Base-by-base conservation (phyloP, 1,140 invertebrate genomes). In the Papilio aristodemus region DNA sequence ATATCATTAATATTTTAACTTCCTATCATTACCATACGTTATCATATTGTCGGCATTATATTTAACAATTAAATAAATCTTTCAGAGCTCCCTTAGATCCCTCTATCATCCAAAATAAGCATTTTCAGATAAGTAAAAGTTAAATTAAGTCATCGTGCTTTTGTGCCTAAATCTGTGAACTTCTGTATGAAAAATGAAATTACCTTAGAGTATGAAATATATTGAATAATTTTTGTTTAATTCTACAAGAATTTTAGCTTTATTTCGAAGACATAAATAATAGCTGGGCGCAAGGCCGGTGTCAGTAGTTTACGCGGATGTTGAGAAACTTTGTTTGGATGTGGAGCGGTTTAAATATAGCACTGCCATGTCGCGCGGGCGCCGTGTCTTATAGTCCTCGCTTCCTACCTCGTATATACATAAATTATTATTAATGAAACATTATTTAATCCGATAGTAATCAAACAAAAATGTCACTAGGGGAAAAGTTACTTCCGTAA, bases 71-170 rank as follows among this genome's bases (percentile, higher is more conserved):
- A n/a, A n/a, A n/a, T n/a, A n/a, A n/a, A n/a, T n/a, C n/a, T n/a
- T n/a, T n/a, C n/a, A n/a, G n/a, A n/a, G n/a, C n/a, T n/a, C n/a
- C n/a, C n/a, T n/a, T n/a, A n/a, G n/a, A 22, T 59, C 67, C 88
- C 73, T 60, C 70, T 74, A n/a, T 71, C 39, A 37, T 97, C 97
- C 54, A 95, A 81, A 70, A 94, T 95, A 85, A 97, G 97, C 0
- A 32, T 3, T 6, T 32, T 32, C 6, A 6, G 27, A 32, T 6
- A 6, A n/a, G n/a, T n/a, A n/a, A n/a, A n/a, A n/a, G n/a, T n/a
- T n/a, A n/a, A n/a, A n/a, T n/a, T 32, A 32, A 32, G 27, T 32
- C 27, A 32, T 32, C 27, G 27, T 32, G 6, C 6, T 32, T 32
- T 32, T 3, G 27, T n/a, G 27, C 27, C 27, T 3, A 32, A n/a